These are phyloP conservation scores for Hypotaenidia okinawae DNA, from an alignment of 2,797 vertebrate genomes.

Conservation along the genomic window DNA sequence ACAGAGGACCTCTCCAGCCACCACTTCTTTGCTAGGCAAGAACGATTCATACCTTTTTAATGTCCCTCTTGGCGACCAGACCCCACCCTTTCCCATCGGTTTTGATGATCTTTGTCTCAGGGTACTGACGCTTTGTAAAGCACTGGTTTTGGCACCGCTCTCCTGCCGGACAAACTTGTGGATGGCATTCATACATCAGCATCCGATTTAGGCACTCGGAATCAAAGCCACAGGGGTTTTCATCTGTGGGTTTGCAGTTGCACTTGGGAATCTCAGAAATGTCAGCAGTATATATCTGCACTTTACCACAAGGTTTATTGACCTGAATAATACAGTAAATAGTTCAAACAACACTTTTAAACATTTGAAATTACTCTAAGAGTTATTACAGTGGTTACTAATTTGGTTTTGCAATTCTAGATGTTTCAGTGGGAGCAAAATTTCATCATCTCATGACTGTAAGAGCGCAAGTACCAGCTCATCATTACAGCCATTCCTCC, in stretches of 20 bases:
- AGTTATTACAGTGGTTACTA: background rate
- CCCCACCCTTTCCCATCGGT: constrained; percentile 97
- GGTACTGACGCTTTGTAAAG: constrained; percentile 96
- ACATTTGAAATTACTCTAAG: background rate
- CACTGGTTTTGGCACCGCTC: constrained; percentile 94
- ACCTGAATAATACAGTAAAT: constrained; percentile 78
- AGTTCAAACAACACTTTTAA: background rate
- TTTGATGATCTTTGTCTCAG: constrained; percentile 95
- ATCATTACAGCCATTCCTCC: background rate
- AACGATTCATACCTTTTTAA: constrained; percentile 88
- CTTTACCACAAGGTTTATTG: constrained; percentile 92
- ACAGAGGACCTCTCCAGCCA: background rate
- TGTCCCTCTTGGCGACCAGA: constrained; percentile 89
- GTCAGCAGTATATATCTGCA: constrained; percentile 95
- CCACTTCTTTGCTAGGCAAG: fast-evolving
- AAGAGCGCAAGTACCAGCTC: background rate
- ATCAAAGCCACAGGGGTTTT: constrained; percentile 92
- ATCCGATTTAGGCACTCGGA: constrained; percentile 97
- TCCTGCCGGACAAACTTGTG: constrained; percentile 92
- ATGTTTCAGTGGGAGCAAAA: background rate
- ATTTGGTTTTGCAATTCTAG: background rate
- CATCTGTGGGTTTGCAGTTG: constrained; percentile 93
- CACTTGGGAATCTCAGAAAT: constrained; percentile 97
- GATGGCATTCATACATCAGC: constrained; percentile 98
- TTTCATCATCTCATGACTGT: background rate